phyloP scores from a whole-genome alignment of 1,140 invertebrate genomes.

The Ceratoteleas bidentatus region DNA sequence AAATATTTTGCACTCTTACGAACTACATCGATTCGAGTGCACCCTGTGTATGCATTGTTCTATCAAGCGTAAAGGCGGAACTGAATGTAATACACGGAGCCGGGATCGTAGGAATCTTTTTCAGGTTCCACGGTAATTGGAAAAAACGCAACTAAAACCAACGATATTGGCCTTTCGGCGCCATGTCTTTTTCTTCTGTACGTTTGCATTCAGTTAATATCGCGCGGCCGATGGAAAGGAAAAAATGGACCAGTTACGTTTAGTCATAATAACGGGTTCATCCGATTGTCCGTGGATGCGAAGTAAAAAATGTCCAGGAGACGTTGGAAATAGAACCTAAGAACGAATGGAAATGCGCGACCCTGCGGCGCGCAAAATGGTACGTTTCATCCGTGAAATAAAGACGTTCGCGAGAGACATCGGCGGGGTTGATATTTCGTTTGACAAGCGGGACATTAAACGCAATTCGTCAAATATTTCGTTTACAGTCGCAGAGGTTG shows the following conservation, averaged over 20 bases:
- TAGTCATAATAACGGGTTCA: constrained; percentile 39
- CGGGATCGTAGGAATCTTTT: constrained; percentile 41
- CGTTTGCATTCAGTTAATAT: constrained; percentile 49
- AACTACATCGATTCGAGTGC: constrained; percentile 45
- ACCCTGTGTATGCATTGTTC: constrained; percentile 58
- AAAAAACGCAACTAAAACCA: constrained; percentile 48
- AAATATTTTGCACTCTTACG: constrained; percentile 38
- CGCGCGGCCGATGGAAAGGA: constrained; percentile 1
- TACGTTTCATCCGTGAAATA: too few species aligned
- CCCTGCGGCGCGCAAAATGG: too few species aligned
- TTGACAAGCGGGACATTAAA: constrained; percentile 6
- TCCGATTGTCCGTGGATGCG: constrained; percentile 13
- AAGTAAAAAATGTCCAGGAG: neutral
- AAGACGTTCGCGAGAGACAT: too few species aligned
- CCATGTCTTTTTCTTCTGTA: constrained; percentile 40
- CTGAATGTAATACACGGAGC: constrained; percentile 48
- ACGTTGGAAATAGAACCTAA: constrained; percentile 9
- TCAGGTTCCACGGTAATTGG: constrained; percentile 42
- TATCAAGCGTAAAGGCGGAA: constrained; percentile 51
- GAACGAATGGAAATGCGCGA: too few species aligned
- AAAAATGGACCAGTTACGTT: constrained; percentile 32
- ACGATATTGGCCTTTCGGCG: constrained; percentile 46
- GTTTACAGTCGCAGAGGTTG: constrained; percentile 10
- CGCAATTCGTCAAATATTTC: constrained; percentile 29
- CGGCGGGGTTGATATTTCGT: constrained; percentile 18